Evolutionary conservation across 2,113 vertebrate genomes (phyloP), one percentile per base, ranked within the genome.

Genomic region (Dicentrarchus labrax): DNA sequence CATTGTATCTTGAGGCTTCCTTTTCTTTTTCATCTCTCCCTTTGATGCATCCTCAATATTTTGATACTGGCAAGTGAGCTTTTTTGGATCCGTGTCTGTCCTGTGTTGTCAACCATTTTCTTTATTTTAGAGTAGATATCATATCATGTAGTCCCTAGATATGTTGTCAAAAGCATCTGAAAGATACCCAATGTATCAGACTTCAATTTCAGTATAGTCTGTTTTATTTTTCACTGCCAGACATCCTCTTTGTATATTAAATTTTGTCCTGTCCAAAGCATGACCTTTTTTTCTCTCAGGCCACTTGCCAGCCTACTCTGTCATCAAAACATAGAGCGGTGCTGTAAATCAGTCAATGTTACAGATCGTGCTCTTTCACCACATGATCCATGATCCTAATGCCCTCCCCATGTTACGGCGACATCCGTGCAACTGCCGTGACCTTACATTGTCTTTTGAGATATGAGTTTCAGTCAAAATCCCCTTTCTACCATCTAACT

Each of bases 391-490:
- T 47, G 12, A 60, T 80, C 24, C 6, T 8, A 13, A 21, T 10
- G 56, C 24, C 47, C 10, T 48, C 15, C 57, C 75, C 17, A 13
- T 54, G 66, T 74, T 73, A 54, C 80, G 13, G 7, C 70, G 30
- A 50, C 76, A 64, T 24, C 69, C 21, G 15, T 68, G 47, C 72
- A 80, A 15, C 57, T 77, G 62, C 83, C 64, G 13, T 91, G 87
- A 91, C 83, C 89, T 91, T 87, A 78, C 47, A 59, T 77, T 65
- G 47, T 83, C 84, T 83, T 65, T 57, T 89, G 88, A 90, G 81
- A 76, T 84, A 91, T 84, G 72, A 71, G 65, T 85, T 84, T 76
- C 39, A 89, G 87, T 82, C 85, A 81, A 87, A 85, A 69, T 51
- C 79, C 76, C 41, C 24, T 22, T 82, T 84, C 59, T 61, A 65